These are phyloP conservation scores for Protonemura montana DNA, from an alignment of 2,888 invertebrate genomes.

Conservation along the genomic window DNA sequence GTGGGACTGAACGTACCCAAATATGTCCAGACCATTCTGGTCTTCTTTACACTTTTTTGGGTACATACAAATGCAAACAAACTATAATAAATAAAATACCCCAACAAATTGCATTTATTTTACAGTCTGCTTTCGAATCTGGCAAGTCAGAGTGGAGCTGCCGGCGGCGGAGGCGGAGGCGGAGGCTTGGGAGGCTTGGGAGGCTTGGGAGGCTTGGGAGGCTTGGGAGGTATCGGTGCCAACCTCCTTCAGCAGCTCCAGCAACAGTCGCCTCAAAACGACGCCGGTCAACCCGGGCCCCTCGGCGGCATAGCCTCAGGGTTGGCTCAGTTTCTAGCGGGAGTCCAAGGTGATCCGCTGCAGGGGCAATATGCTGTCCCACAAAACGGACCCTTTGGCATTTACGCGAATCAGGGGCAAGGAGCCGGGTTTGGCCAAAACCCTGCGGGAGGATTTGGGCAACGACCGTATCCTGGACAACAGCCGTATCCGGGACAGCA, in stretches of 20 bases:
- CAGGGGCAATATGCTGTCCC: slow-evolving; percentile 2
- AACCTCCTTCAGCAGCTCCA: slow-evolving; percentile 31
- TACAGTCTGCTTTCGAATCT: slow-evolving; percentile 18
- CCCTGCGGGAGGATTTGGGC: neutral
- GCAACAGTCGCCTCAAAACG: slow-evolving; percentile 3
- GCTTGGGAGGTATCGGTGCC: slow-evolving; percentile 22
- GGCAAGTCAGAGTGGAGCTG: slow-evolving; percentile 28
- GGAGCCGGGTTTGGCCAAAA: neutral
- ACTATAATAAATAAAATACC: no score
- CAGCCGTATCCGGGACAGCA: slow-evolving; percentile 8
- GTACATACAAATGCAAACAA: no score
- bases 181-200: slow-evolving; percentile 20
- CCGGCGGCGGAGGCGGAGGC: neutral
- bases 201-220: slow-evolving; percentile 19
- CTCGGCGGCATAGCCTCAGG: slow-evolving; percentile 7
- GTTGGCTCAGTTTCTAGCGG: slow-evolving; percentile 27
- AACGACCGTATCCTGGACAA: slow-evolving; percentile 8
- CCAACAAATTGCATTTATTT: neutral
- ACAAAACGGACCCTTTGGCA: neutral
- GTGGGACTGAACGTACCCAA: no score
- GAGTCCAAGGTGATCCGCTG: neutral
- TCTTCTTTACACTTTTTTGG: no score
- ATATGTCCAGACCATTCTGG: no score
- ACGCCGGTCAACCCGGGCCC: neutral
- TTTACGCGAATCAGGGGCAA: neutral